Evolutionary conservation across 1,140 invertebrate genomes (phyloP).

Genomic region (Nomia melanderi): DNA sequence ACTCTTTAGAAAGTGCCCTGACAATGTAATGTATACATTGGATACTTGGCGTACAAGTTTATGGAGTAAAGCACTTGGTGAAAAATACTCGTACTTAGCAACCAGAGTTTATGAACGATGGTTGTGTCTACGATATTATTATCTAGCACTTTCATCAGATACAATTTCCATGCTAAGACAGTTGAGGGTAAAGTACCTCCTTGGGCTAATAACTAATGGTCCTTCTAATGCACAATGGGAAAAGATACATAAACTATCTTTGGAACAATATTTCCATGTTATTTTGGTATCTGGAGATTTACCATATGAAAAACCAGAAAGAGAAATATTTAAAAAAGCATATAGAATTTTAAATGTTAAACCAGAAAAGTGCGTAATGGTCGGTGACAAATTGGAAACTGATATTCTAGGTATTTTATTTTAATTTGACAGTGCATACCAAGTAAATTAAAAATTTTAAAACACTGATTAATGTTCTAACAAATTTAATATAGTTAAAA

Average conservation of each 20-base stretch:
- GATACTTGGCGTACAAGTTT: slow-evolving; percentile 88
- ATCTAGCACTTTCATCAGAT: slow-evolving; percentile 85
- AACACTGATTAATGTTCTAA: slow-evolving; percentile 1
- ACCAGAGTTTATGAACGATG: slow-evolving; percentile 88
- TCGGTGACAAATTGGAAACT: slow-evolving; percentile 92
- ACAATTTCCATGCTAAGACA: slow-evolving; percentile 85
- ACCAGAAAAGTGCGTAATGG: slow-evolving; percentile 89
- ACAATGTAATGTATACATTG: slow-evolving; percentile 86
- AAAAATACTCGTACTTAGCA: slow-evolving; percentile 86
- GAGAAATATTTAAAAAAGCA: slow-evolving; percentile 89
- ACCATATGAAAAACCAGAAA: slow-evolving; percentile 91
- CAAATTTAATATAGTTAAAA: slow-evolving; percentile 8
- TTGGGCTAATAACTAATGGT: slow-evolving; percentile 92
- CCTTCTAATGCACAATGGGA: slow-evolving; percentile 93
- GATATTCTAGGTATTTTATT: slow-evolving; percentile 84
- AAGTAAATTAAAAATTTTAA: neutral
- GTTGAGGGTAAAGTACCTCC: slow-evolving; percentile 85
- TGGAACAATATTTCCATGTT: slow-evolving; percentile 88
- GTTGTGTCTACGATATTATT: slow-evolving; percentile 88
- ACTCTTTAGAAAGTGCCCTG: slow-evolving; percentile 89
- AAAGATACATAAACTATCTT: slow-evolving; percentile 86
- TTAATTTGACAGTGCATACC: neutral
- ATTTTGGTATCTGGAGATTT: slow-evolving; percentile 91
- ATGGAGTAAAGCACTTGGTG: slow-evolving; percentile 89
- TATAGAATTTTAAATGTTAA: slow-evolving; percentile 87